Evolutionary conservation across 2,888 invertebrate genomes (phyloP).

Genomic region (Odontomyia ornata): DNA sequence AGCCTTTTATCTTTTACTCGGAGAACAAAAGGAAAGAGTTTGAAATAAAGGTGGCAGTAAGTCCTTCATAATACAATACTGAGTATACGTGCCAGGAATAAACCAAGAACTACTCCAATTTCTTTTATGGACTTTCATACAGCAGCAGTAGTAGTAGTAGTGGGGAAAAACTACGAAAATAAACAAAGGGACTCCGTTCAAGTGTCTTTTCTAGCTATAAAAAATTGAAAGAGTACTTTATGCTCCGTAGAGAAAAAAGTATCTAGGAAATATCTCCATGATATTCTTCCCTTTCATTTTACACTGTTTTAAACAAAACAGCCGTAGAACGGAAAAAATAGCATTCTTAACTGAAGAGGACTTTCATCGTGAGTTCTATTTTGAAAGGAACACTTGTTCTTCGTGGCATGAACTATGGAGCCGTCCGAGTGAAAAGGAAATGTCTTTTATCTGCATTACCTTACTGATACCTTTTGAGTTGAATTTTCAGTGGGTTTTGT

Average conservation of each 20-base stretch:
- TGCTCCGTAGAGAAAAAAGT: slow-evolving; percentile 1
- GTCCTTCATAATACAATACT: slow-evolving; percentile 46
- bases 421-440: background rate
- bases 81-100: slow-evolving; percentile 50
- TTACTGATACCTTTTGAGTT: background rate
- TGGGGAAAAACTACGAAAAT: slow-evolving; percentile 16
- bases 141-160: background rate
- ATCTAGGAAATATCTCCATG: slow-evolving; percentile 2
- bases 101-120: slow-evolving; percentile 48
- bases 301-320: slow-evolving; percentile 3
- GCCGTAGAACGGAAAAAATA: slow-evolving; percentile 18
- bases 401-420: background rate
- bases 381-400: slow-evolving; percentile 21
- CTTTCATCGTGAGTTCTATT: slow-evolving; percentile 9
- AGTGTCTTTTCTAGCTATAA: background rate
- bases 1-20: background rate
- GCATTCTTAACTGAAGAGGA: slow-evolving; percentile 24
- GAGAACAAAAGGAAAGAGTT: slow-evolving; percentile 32
- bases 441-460: background rate
- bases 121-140: slow-evolving; percentile 45
- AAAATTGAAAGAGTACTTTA: slow-evolving; percentile 34
- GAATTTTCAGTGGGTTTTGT: background rate
- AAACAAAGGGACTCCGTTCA: slow-evolving; percentile 11
- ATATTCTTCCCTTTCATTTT: slow-evolving; percentile 7
- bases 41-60: slow-evolving; percentile 24